Conservation (phyloP, 1,140 invertebrate genomes). For the Manduca sexta region DNA sequence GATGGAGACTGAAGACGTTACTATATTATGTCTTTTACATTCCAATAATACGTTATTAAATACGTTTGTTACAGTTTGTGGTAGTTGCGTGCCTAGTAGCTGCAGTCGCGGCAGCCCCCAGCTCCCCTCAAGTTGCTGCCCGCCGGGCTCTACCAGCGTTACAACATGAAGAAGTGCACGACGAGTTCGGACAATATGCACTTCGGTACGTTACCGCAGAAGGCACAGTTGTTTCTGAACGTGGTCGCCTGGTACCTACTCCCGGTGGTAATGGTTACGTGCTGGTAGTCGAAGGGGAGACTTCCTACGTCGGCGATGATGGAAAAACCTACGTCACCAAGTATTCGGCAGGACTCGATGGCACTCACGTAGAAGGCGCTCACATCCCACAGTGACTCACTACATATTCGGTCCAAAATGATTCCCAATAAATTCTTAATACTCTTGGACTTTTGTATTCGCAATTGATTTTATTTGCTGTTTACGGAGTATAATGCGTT, state of each 20-base stretch:
- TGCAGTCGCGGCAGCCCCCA: background rate
- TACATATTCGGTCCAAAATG: background rate
- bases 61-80: conserved; percentile 3
- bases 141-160: conserved; percentile 23
- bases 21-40: no score
- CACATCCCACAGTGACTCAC: conserved; percentile 9
- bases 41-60: no score
- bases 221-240: conserved; percentile 48
- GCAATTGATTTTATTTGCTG: no score
- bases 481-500: no score
- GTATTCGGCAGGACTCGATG: conserved; percentile 51
- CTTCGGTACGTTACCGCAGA: conserved; percentile 57
- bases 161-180: conserved; percentile 44
- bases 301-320: conserved; percentile 43
- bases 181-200: conserved; percentile 55
- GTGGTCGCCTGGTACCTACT: conserved; percentile 43
- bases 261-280: conserved; percentile 38
- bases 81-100: background rate
- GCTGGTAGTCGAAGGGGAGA: conserved; percentile 43
- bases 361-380: conserved; percentile 35
- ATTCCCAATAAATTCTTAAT: no score
- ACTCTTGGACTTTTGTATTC: no score
- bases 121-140: background rate
- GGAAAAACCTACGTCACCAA: conserved; percentile 48
- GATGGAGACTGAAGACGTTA: no score